phyloP scores from a whole-genome alignment of 2,888 invertebrate species.

The Linyphia triangularis region DNA sequence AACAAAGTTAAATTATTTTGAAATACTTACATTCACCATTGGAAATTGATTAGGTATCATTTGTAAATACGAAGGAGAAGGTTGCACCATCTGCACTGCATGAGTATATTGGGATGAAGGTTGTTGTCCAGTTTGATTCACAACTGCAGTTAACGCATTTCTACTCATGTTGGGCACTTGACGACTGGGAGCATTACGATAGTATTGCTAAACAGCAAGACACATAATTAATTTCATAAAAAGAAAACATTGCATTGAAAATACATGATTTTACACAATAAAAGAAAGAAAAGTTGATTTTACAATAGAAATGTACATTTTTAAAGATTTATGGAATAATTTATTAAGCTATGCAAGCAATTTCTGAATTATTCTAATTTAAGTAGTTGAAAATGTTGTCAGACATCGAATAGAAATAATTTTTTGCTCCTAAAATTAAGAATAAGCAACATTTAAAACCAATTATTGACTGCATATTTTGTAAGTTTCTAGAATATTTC shows the following conservation, averaged over 20 bases:
- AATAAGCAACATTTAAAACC: too few relatives aligned
- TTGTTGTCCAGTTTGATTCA: slow-evolving; percentile 47
- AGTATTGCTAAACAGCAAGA: too few relatives aligned
- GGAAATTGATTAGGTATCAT: slow-evolving; percentile 27
- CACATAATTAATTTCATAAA: slow-evolving; percentile 37
- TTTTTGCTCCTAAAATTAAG: too few relatives aligned
- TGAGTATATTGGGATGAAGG: slow-evolving; percentile 27
- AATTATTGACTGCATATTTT: too few relatives aligned
- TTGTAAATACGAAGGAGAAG: background rate
- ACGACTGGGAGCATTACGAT: slow-evolving; percentile 4
- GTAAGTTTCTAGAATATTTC: too few relatives aligned
- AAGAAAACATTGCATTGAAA: background rate
- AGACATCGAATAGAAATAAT: too few relatives aligned
- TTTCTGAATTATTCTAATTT: too few relatives aligned
- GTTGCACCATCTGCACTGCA: slow-evolving; percentile 23
- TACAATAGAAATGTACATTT: background rate
- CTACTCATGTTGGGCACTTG: slow-evolving; percentile 36
- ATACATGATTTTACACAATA: background rate
- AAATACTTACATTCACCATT: slow-evolving; percentile 23
- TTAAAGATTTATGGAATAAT: background rate
- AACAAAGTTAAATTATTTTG: background rate
- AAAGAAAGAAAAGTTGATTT: background rate
- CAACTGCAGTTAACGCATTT: slow-evolving; percentile 37
- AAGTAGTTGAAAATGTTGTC: too few relatives aligned
- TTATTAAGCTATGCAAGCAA: background rate